Conservation (phyloP, 2,797 vertebrate genomes). For the Epinephelus coioides region DNA sequence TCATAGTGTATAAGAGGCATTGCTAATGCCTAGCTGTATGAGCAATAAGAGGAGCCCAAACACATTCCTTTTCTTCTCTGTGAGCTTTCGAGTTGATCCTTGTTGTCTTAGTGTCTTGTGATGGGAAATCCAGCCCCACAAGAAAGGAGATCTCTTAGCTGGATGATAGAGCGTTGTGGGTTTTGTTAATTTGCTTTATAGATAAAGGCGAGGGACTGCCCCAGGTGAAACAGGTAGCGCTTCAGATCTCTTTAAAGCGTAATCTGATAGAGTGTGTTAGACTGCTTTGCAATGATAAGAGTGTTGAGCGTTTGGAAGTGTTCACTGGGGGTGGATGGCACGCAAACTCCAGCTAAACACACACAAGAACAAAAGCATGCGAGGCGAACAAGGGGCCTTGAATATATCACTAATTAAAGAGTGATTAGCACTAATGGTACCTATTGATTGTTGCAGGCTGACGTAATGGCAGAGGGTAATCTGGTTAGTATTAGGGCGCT, state of each 20-base stretch:
- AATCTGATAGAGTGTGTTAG: conserved; percentile 51
- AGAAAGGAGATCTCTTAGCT: conserved; percentile 57
- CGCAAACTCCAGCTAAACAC: conserved; percentile 15
- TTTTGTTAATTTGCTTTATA: conserved; percentile 71
- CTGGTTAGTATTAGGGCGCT: conserved; percentile 72
- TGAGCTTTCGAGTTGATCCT: conserved; percentile 61
- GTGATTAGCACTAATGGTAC: conserved; percentile 81
- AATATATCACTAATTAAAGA: conserved; percentile 77
- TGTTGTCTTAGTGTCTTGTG: conserved; percentile 62
- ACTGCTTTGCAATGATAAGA: conserved; percentile 47
- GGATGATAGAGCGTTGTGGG: conserved; percentile 57
- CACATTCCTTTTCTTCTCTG: conserved; percentile 56
- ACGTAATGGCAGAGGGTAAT: conserved; percentile 80
- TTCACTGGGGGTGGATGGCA: conserved; percentile 45
- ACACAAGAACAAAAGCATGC: conserved; percentile 10
- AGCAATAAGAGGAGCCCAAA: conserved; percentile 56
- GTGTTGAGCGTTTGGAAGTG: conserved; percentile 34
- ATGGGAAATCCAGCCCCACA: conserved; percentile 56
- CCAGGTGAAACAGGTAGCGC: conserved; percentile 70
- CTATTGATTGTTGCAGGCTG: conserved; percentile 77
- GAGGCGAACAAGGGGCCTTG: conserved; percentile 41
- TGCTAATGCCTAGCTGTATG: conserved; percentile 73
- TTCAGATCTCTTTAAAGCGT: conserved; percentile 70
- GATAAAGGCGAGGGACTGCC: conserved; percentile 63
- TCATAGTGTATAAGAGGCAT: conserved; percentile 80